Percentiles rank a stretch among this genome's conserved stretches.
Evolutionary conservation across 2,888 invertebrate genomes (phyloP).

Genomic region (Lutraria lutraria): DNA sequence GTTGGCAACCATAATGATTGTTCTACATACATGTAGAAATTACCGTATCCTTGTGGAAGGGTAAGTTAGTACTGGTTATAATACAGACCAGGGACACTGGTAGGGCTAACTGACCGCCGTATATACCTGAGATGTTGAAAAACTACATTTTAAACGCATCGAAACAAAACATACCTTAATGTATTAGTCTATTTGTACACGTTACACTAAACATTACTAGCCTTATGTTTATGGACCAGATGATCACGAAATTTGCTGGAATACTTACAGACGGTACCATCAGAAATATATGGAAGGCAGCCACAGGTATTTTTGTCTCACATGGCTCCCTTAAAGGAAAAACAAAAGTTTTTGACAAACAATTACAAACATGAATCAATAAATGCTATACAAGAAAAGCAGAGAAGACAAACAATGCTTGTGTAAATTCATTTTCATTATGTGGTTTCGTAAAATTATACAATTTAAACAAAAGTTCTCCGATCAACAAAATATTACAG

Average conservation of each 20-base stretch:
- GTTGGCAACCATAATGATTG: no score
- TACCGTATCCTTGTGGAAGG: no score
- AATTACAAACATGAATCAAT: neutral
- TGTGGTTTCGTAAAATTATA: neutral
- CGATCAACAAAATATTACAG: neutral
- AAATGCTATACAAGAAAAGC: neutral
- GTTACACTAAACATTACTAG: neutral
- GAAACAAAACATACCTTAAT: neutral
- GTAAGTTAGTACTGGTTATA: no score
- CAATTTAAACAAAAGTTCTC: neutral
- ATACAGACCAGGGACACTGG: no score
- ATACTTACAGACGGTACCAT: slow-evolving; percentile 43
- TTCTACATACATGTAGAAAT: no score
- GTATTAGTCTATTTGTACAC: no score
- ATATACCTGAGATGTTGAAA: no score
- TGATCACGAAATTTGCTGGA: neutral
- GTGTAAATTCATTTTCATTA: neutral
- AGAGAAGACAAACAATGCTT: neutral
- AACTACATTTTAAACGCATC: no score
- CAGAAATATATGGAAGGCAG: slow-evolving; percentile 26
- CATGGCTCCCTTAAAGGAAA: slow-evolving; percentile 30
- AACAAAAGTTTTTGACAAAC: neutral
- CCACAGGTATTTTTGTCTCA: slow-evolving; percentile 14
- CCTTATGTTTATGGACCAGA: neutral
- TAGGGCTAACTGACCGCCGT: no score